Evolutionary conservation across 53 echinoderm and acorn worm species (phyloP).

Genomic region (Henricia sp.): DNA sequence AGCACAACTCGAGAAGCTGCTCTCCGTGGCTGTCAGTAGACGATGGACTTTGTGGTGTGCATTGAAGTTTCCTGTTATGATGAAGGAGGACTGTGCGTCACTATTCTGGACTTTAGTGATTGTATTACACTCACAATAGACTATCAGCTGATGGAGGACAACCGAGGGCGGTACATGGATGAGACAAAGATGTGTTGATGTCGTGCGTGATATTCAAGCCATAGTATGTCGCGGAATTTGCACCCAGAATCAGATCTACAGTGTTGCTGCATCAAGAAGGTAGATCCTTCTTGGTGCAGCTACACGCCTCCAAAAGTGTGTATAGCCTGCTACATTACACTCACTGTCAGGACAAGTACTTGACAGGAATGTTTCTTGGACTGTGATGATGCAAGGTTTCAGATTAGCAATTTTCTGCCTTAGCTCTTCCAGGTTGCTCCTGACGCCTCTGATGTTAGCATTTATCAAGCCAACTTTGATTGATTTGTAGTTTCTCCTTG

Average conservation of each 20-base stretch:
- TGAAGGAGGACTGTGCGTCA: no score
- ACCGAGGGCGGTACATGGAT: neutral
- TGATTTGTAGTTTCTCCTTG: neutral
- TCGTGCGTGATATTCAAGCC: neutral
- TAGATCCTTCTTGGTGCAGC: neutral
- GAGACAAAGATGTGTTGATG: neutral
- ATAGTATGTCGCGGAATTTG: neutral
- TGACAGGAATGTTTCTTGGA: no score
- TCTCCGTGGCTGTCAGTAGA: neutral
- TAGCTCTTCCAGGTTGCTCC: neutral
- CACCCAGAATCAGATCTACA: neutral
- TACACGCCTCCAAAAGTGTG: neutral
- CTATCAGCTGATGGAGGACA: constrained; percentile 1
- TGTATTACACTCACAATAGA: neutral
- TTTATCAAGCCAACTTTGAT: neutral
- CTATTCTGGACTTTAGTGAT: neutral
- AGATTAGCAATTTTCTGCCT: no score
- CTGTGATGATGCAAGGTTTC: no score
- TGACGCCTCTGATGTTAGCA: neutral
- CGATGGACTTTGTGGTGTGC: neutral
- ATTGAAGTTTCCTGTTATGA: neutral
- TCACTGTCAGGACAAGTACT: no score
- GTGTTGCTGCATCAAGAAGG: no score
- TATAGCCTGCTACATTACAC: no score
- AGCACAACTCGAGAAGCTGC: neutral